Evolutionary conservation across 2,113 vertebrate species (phyloP), one percentile per base, ranked within the genome.

Genomic region (Gopherus evgoodei): DNA sequence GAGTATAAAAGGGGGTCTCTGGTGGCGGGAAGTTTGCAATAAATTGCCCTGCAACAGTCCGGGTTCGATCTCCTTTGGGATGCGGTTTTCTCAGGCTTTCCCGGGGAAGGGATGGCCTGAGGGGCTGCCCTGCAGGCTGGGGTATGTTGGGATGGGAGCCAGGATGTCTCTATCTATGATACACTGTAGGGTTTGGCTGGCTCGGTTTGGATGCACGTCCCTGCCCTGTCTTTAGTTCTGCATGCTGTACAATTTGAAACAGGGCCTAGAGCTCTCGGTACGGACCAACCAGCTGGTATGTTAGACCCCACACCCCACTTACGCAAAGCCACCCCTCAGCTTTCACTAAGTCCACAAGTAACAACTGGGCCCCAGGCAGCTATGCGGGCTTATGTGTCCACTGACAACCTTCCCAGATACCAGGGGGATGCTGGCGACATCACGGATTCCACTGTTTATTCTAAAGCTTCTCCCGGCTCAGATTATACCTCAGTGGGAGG

Each of bases 381-480:
- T 11, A 76, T 4, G 22, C 2, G 75, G 75, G 24, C 22, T 13
- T 44, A 6, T 3, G 24, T 12, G 4, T 7, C 5, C 42, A 76
- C n/a, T 31, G 84, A 90, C 8, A 35, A 88, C 65, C 16, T 49
- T 11, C 3, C 80, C 79, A 44, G 42, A 75, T 6, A 6, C 38
- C 5, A 24, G 3, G 24, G 24, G 42, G 42, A 27, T 1, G 0
- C 2, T 62, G 69, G 84, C 56, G 62, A 83, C 86, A 94, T 57
- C 81, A 76, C 79, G 47, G 80, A 53, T n/a, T 6, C 50, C 83
- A 29, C 47, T 52, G 92, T 97, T 97, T 92, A 95, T 89, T 92
- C 75, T 75, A 88, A 91, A 90, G 49, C 53, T 62, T 22, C 75
- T 87, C 88, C 87, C 29, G 52, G 85, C 31, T 87, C 83, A 59